Evolutionary conservation across 2,113 vertebrate genomes (phyloP), one percentile per base, ranked within the genome.

Genomic region (Cryptomyrus ogoouensis): DNA sequence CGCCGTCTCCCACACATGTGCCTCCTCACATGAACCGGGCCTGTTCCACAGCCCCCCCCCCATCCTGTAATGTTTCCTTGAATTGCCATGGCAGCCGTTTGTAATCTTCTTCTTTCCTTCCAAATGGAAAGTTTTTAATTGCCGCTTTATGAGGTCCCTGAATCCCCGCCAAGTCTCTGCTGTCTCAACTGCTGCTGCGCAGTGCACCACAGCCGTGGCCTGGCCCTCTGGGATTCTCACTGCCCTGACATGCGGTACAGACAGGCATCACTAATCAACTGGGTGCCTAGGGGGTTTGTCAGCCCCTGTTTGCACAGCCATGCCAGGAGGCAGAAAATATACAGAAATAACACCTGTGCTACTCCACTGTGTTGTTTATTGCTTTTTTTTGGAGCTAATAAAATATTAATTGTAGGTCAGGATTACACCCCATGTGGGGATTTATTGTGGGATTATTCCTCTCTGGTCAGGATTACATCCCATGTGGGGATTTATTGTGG

Each of bases 111-210:
- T 10, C 70, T 77, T 77, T 80, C 74, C 74, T 80, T 80, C 74
- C 35, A 80, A 42, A 80, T 80, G 74, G 74, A 80, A 80, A 80
- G 13, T 80, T 80, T 77, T 80, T 80, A 80, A 35, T 80, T 80
- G 74, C 74, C 5, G 0, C 35, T 35, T 80, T 42, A 77, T 77
- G 31, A 39, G 35, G 74, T 80, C 31, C 74, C 31, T 39, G 74
- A 80, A 8, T 5, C 35, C 15, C 17, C 5, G 31, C 35, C 74
- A 80, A 19, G 74, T 80, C 74, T 42, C 74, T 7, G 31, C 27
- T 35, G 27, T 17, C 66, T 13, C 66, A 7, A 2, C 35, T 77
- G 70, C 70, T 8, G 13, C 70, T 19, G 70, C 9, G n/a, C 62
- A 70, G 62, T 77, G 13, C 15, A 17, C 74, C 1, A 1, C 5